phyloP scores from a whole-genome alignment of 2,888 invertebrate species.

The Tortrix viridana region DNA sequence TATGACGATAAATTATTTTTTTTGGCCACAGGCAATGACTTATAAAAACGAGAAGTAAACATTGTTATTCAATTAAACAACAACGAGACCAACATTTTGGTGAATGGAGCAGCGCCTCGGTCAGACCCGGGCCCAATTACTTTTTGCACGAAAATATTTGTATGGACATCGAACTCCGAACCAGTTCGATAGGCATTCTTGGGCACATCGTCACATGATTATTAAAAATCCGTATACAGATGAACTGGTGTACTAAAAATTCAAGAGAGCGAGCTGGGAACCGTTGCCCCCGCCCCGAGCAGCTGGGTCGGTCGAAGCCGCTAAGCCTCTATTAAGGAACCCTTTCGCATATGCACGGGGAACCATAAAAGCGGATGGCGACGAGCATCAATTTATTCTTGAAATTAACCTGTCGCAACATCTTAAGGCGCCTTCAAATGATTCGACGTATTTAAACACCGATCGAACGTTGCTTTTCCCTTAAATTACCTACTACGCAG shows the following conservation, averaged over 20 bases:
- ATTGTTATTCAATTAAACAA: constrained; percentile 34
- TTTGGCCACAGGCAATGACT: background rate
- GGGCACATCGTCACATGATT: constrained; percentile 39
- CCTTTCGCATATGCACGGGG: constrained; percentile 60
- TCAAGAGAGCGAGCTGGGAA: constrained; percentile 56
- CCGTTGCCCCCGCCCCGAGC: constrained; percentile 70
- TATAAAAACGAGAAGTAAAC: constrained; percentile 30
- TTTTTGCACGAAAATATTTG: constrained; percentile 36
- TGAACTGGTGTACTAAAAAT: constrained; percentile 64
- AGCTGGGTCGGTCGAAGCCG: constrained; percentile 60
- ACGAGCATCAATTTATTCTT: constrained; percentile 76
- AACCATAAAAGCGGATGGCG: constrained; percentile 63
- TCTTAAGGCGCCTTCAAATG: constrained; percentile 56
- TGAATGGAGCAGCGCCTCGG: constrained; percentile 33
- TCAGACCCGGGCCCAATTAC: constrained; percentile 31
- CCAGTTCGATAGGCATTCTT: constrained; percentile 36
- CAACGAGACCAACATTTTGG: constrained; percentile 32
- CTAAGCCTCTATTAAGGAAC: constrained; percentile 69
- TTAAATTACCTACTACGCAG: constrained; percentile 11
- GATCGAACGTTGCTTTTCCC: constrained; percentile 13
- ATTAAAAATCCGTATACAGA: constrained; percentile 41
- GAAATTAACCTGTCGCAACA: constrained; percentile 79
- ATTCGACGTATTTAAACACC: constrained; percentile 29
- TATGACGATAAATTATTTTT: constrained; percentile 3
- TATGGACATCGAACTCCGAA: constrained; percentile 39